These are phyloP conservation scores for Diachrysia chrysitis DNA, from an alignment of 2,888 invertebrate genomes.

Conservation along the genomic window DNA sequence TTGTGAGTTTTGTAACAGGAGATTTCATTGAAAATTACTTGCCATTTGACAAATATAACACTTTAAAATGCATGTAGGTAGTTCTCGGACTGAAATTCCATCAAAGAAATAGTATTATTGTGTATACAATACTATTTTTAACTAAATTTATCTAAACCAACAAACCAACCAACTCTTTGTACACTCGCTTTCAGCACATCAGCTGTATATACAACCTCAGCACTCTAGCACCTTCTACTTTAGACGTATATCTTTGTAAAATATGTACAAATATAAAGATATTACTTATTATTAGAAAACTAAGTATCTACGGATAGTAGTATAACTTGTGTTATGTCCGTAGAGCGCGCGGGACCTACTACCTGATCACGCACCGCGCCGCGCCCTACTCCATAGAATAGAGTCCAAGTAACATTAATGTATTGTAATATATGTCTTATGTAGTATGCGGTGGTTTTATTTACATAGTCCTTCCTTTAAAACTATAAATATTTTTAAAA, in stretches of 20 bases:
- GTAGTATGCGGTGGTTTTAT: neutral
- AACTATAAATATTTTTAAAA: too few species aligned
- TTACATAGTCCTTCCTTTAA: neutral
- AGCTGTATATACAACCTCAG: neutral
- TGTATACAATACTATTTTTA: too few species aligned
- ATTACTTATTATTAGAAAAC: neutral
- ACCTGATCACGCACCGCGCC: conserved; percentile 83
- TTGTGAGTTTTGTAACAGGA: too few species aligned
- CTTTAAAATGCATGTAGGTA: too few species aligned
- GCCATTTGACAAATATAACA: too few species aligned
- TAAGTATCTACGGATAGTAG: neutral
- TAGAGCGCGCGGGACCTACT: conserved; percentile 88
- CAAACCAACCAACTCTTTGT: too few species aligned
- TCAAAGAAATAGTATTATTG: too few species aligned
- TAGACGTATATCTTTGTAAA: neutral
- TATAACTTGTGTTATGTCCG: conserved; percentile 61
- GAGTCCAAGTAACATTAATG: conserved; percentile 10
- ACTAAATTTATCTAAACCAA: too few species aligned
- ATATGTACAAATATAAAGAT: neutral
- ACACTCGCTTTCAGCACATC: neutral
- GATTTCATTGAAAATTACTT: too few species aligned
- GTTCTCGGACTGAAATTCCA: too few species aligned
- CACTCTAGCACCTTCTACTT: neutral
- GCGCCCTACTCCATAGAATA: conserved; percentile 87
- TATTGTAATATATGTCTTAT: conserved; percentile 2